phyloP scores from a whole-genome alignment of 2,113 vertebrate genomes.

The Talpa occidentalis region DNA sequence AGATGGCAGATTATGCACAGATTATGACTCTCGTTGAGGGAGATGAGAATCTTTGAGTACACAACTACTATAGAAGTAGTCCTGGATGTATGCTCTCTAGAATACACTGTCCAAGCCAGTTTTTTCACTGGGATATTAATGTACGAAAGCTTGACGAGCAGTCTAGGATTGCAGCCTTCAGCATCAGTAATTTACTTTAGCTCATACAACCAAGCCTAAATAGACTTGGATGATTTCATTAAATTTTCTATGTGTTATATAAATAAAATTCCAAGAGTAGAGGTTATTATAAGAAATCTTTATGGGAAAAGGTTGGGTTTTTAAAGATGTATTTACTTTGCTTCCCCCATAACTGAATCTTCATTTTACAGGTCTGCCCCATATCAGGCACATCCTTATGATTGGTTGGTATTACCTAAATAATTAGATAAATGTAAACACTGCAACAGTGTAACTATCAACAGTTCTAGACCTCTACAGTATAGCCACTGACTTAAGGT shows the following conservation, averaged over 20 bases:
- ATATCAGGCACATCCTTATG: not conserved
- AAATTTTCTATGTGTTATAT: conserved; percentile 1
- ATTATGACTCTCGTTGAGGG: not conserved
- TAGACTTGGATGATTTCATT: not conserved
- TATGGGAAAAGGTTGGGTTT: not conserved
- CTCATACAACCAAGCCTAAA: not conserved
- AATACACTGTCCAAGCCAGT: not conserved
- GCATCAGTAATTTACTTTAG: not conserved
- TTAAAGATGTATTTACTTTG: conserved; percentile 44
- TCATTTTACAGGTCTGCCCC: conserved; percentile 14
- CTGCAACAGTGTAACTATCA: too few species aligned
- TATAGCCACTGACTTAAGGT: not conserved
- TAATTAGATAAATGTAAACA: not conserved
- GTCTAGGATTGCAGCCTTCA: not conserved
- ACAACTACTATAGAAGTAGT: not conserved
- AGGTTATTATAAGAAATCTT: not conserved
- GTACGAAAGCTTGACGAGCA: not conserved
- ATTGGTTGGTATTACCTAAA: not conserved
- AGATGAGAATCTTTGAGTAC: not conserved
- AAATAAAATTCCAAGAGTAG: conserved; percentile 7
- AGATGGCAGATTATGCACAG: not conserved
- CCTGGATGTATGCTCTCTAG: not conserved
- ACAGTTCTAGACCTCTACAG: not conserved
- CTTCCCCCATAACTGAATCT: conserved; percentile 49
- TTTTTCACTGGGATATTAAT: not conserved